These are phyloP conservation scores for Cephus rjabovi DNA, from an alignment of 2,888 invertebrate genomes.

Conservation along the genomic window DNA sequence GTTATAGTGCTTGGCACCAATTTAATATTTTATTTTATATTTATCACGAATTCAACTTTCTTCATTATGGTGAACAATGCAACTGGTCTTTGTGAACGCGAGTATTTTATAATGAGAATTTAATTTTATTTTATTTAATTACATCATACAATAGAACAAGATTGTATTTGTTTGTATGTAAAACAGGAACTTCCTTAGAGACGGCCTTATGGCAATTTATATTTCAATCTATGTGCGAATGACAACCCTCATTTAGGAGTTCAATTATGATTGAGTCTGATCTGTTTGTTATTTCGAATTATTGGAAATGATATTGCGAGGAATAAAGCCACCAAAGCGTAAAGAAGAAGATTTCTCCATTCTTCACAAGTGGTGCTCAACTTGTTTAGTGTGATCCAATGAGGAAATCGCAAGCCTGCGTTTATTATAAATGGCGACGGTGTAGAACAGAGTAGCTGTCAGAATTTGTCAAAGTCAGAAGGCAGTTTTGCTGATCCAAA, in stretches of 20 bases:
- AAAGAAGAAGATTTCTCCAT: not conserved
- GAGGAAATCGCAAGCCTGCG: not conserved
- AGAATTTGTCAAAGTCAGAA: not conserved
- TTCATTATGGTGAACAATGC: not conserved
- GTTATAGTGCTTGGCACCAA: not conserved
- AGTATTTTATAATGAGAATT: not conserved
- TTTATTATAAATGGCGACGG: not conserved
- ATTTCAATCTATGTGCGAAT: no score
- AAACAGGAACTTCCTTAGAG: no score
- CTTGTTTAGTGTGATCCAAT: not conserved
- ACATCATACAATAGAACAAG: no score
- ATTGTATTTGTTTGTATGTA: no score
- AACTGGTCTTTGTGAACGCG: not conserved
- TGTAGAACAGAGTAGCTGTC: not conserved
- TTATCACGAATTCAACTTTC: not conserved
- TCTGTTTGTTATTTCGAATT: not conserved
- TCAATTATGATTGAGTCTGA: not conserved
- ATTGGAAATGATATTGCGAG: not conserved
- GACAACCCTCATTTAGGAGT: no score
- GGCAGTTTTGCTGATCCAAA: not conserved
- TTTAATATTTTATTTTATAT: not conserved
- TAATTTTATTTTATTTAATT: no score
- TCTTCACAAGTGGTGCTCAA: not conserved
- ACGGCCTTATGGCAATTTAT: no score
- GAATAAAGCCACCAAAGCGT: not conserved